Evolutionary conservation across 2,113 vertebrate genomes (phyloP), one percentile per base, ranked within the genome.

Genomic region (Corythaeola cristata): DNA sequence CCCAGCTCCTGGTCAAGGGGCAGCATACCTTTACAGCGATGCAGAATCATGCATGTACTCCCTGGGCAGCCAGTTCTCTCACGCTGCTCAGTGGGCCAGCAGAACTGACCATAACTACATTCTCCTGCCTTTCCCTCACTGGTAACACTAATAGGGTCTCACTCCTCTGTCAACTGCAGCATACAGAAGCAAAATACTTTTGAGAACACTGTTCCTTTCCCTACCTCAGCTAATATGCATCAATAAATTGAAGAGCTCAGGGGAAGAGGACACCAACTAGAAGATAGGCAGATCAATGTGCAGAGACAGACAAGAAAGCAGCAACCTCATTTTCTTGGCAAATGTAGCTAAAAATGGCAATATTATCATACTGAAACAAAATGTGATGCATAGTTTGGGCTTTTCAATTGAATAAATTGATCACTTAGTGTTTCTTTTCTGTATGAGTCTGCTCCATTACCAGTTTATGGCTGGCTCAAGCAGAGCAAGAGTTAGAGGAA

Each of bases 401-500:
- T 90, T 79, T 50, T 68, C 23, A 49, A 3, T 47, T 44, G 50
- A 91, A 27, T 17, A 50, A 68, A n/a, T 37, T 28, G 27, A 28
- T 72, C 19, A 24, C 13, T 56, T 23, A 35, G 8, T 33, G 4
- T 11, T 72, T 59, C 12, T 59, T 89, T 80, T 50, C 15, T n/a
- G 37, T 74, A 3, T 28, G n/a, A 80, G 12, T 58, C 55, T 76
- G 14, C 4, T 1, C 33, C 0, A 0, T 59, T 82, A 23, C 26
- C 26, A 69, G 50, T 44, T 77, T 90, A 64, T 4, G 4, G 24
- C 33, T 69, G 35, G 45, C 50, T 67, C 28, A 68, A 74, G 69
- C n/a, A 59, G 64, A 81, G 27, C 4, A 2, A 41, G n/a, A 91
- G 26, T 59, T 66, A 81, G 15, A 82, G 32, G 50, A 72, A 33